Evolutionary conservation across 2,797 vertebrate species (phyloP), one percentile per base, ranked within the genome.

Genomic region (Myiotriccus ornatus): DNA sequence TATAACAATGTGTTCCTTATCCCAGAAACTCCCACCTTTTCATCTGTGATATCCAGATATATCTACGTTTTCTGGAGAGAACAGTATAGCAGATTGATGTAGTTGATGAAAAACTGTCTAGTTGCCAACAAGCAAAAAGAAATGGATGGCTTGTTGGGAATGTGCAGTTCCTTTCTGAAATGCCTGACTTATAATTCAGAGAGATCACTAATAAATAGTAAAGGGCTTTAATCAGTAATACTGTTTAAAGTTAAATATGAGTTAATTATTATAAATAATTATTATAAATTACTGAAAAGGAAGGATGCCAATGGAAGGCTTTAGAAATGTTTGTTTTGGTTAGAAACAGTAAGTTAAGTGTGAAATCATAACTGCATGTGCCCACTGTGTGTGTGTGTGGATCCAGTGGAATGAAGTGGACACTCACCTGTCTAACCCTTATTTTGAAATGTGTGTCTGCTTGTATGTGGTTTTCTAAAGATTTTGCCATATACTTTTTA

Each of bases 21-120:
- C 49, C 67, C 68, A 83, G 68, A 67, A 94, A 95, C 81, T 93
- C 77, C 70, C 49, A 90, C 81, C 25, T 94, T 82, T 93, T 96
- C 56, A 69, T 94, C 87, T 95, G 64, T 80, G 82, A 28, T 81
- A 85, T 60, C 46, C 68, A 85, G 56, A 87, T 91, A 87, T 57
- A 47, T 84, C 64, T 89, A 14, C 24, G 6, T 95, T 90, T 92
- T 92, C 68, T 92, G 57, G 43, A 95, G 35, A 43, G 27, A 92
- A 49, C 49, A 90, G 67, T 52, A 49, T 25, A 68, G 67, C 84
- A 94, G 62, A 89, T 84, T 86, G 92, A 78, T 88, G 43, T 28
- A 74, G 47, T 16, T 82, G 70, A 59, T 91, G 73, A 76, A 84
- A 87, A 92, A 82, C 50, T n/a, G 39, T 55, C 74, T 78, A 34